phyloP scores from a whole-genome alignment of 2,797 vertebrate species.

The Parambassis ranga region DNA sequence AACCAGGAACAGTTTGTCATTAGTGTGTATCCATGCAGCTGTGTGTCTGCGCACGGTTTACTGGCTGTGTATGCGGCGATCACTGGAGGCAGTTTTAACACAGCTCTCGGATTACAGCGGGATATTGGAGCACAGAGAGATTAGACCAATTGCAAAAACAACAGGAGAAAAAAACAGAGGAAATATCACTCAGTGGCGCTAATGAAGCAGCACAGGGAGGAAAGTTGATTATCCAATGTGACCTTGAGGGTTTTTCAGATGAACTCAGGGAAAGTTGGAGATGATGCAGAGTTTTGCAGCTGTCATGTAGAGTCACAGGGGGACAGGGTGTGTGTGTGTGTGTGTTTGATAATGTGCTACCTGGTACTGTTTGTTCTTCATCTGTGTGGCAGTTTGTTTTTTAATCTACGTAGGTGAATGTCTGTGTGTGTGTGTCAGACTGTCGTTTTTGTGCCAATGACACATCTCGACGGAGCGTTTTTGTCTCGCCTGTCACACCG shows the following conservation, averaged over 20 bases:
- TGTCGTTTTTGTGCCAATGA: conserved; percentile 12
- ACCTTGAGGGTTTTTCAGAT: conserved; percentile 66
- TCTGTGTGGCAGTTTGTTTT: not conserved
- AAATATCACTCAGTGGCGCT: conserved; percentile 63
- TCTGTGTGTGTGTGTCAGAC: conserved; percentile 12
- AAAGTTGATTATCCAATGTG: conserved; percentile 63
- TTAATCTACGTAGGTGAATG: not conserved
- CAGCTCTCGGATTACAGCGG: conserved; percentile 66
- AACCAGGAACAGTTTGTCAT: conserved; percentile 18
- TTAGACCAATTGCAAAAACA: conserved; percentile 72
- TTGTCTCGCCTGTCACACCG: conserved; percentile 38
- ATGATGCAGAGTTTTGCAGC: not conserved
- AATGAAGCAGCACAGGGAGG: conserved; percentile 63
- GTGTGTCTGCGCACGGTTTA: conserved; percentile 10
- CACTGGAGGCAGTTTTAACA: conserved; percentile 56
- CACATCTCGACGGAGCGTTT: conserved; percentile 30
- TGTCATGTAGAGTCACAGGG: not conserved
- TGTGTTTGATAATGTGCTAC: not conserved
- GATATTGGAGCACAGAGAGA: conserved; percentile 67
- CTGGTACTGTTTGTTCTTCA: not conserved
- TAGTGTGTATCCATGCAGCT: conserved; percentile 28
- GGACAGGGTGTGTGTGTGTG: not conserved
- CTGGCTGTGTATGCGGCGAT: conserved; percentile 15
- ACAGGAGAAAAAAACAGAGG: conserved; percentile 57
- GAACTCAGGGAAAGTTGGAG: conserved; percentile 43